Conservation (phyloP, 1,140 invertebrate species). For the Meloidogyne chitwoodi region DNA sequence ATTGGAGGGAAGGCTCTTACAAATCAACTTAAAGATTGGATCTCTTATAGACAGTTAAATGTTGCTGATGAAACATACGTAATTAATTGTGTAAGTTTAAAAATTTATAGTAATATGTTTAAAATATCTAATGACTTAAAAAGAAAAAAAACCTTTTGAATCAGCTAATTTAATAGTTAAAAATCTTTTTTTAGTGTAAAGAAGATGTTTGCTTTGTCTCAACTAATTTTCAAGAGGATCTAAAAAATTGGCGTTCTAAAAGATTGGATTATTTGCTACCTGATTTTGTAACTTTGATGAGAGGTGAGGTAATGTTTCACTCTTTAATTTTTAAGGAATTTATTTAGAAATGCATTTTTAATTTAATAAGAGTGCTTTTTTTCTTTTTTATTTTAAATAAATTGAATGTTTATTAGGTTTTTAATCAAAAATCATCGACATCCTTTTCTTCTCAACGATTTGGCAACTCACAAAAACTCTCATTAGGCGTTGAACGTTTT, state of each 20-base stretch:
- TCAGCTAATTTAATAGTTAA: constrained; percentile 60
- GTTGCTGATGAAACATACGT: constrained; percentile 99
- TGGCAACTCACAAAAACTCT: constrained; percentile 25
- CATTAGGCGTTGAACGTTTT: constrained; percentile 78
- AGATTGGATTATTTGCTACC: constrained; percentile 85
- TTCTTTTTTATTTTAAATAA: constrained; percentile 53
- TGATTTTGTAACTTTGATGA: constrained; percentile 79
- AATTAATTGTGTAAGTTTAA: constrained; percentile 72
- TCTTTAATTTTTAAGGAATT: background rate
- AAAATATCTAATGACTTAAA: too few relatives aligned
- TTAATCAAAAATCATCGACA: background rate
- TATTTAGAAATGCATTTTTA: too few relatives aligned
- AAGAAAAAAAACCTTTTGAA: too few relatives aligned
- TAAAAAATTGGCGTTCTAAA: constrained; percentile 63
- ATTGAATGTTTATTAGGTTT: background rate
- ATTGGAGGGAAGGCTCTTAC: constrained; percentile 94
- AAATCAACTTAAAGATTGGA: constrained; percentile 94
- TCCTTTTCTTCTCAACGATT: background rate
- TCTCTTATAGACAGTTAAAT: constrained; percentile 91
- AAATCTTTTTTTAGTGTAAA: constrained; percentile 71
- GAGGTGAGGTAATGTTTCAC: constrained; percentile 71
- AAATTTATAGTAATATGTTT: too few relatives aligned
- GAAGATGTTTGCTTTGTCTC: constrained; percentile 95
- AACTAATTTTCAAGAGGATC: constrained; percentile 76
- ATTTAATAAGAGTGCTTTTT: too few relatives aligned